These are phyloP conservation scores for Copidosoma floridanum DNA, from an alignment of 1,140 invertebrate genomes.

Conservation along the genomic window DNA sequence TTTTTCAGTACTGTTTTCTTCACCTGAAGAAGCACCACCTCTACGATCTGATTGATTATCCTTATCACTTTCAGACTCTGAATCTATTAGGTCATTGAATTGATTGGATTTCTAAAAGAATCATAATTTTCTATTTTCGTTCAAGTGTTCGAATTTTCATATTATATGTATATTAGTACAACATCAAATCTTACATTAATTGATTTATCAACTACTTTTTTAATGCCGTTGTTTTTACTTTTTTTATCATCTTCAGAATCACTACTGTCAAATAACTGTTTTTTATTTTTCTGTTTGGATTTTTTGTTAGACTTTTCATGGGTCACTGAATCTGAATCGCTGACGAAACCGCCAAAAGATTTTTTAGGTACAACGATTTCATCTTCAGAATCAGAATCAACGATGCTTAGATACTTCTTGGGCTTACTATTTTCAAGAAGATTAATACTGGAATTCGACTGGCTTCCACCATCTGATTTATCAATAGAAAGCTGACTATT, in stretches of 20 bases:
- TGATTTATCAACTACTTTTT: neutral
- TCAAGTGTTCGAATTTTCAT: too few species aligned
- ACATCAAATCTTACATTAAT: neutral
- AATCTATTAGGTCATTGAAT: constrained; percentile 32
- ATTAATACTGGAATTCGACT: neutral
- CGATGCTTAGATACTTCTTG: constrained; percentile 17
- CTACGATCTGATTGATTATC: constrained; percentile 9
- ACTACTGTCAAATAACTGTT: constrained; percentile 14
- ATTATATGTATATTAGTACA: neutral
- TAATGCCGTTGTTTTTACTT: constrained; percentile 2
- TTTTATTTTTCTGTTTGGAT: constrained; percentile 5
- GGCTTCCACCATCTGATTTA: too few species aligned
- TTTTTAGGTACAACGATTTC: constrained; percentile 10
- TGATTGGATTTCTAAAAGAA: constrained; percentile 30
- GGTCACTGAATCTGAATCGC: neutral
- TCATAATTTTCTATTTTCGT: too few species aligned
- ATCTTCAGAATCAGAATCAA: constrained; percentile 24
- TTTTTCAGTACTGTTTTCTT: constrained; percentile 13
- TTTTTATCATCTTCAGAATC: constrained; percentile 21
- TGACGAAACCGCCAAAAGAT: constrained; percentile 1
- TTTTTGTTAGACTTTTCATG: neutral
- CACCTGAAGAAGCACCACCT: neutral
- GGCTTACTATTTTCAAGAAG: neutral
- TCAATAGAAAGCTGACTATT: too few species aligned
- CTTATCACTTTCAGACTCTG: constrained; percentile 31